phyloP scores from a whole-genome alignment of 2,113 vertebrate genomes.

The Etia nguti region DNA sequence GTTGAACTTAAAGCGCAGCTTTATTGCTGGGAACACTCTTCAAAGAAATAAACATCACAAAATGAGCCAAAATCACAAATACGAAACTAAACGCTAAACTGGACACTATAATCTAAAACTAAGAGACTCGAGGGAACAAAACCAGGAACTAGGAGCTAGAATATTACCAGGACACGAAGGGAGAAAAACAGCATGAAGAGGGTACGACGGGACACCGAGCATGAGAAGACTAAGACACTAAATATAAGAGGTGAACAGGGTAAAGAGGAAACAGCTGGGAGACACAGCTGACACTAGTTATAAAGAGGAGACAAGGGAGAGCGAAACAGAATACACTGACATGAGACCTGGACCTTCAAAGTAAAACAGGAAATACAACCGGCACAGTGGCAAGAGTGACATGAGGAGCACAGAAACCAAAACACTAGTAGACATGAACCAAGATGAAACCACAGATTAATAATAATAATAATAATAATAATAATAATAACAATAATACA shows the following conservation, averaged over 20 bases:
- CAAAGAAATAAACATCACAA: not conserved
- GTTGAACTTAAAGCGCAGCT: not conserved
- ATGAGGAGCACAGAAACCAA: not conserved
- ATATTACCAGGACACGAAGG: not conserved
- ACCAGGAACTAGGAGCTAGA: not conserved
- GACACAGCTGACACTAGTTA: not conserved
- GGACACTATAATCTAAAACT: not conserved
- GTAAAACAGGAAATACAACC: not conserved
- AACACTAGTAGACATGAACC: not conserved
- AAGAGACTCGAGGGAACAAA: not conserved
- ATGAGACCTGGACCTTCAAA: not conserved
- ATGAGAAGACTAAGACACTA: not conserved
- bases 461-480: too few relatives aligned
- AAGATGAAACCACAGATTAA: not conserved
- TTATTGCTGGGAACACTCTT: not conserved
- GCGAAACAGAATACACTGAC: not conserved
- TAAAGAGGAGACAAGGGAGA: not conserved
- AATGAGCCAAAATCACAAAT: rapidly evolving
- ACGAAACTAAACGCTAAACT: not conserved
- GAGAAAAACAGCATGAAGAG: not conserved
- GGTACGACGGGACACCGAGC: not conserved
- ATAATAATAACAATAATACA: not conserved
- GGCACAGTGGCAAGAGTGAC: not conserved
- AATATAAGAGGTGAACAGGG: rapidly evolving
- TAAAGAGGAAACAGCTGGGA: not conserved